Evolutionary conservation across 2,113 vertebrate genomes (phyloP).

Genomic region (Brienomyrus longianalis): DNA sequence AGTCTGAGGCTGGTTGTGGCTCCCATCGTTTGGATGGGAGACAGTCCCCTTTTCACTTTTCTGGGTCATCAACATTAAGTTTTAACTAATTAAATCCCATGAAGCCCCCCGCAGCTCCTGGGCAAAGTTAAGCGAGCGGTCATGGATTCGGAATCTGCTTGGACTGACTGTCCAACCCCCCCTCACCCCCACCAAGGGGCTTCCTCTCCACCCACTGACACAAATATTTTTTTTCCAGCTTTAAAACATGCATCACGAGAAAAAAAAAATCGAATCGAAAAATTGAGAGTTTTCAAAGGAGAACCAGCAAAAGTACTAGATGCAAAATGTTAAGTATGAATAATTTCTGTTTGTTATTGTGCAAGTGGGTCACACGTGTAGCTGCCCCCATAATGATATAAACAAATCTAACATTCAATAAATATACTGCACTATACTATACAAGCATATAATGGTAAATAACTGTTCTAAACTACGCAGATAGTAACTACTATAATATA

Average conservation of each 20-base stretch:
- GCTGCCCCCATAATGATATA: background rate
- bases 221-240: background rate
- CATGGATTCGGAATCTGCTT: background rate
- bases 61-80: background rate
- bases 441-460: background rate
- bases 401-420: background rate
- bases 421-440: background rate
- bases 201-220: background rate
- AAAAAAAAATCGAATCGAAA: no score
- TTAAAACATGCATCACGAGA: background rate
- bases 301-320: background rate
- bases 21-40: background rate
- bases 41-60: background rate
- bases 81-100: background rate
- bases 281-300: background rate
- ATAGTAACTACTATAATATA: background rate
- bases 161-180: background rate
- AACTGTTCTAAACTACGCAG: background rate
- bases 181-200: background rate
- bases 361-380: background rate
- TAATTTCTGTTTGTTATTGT: background rate
- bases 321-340: background rate
- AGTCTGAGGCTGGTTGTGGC: background rate
- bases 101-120: background rate
- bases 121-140: background rate